These are phyloP conservation scores for Alligator sinensis DNA, from an alignment of 2,113 vertebrate genomes.

Conservation along the genomic window DNA sequence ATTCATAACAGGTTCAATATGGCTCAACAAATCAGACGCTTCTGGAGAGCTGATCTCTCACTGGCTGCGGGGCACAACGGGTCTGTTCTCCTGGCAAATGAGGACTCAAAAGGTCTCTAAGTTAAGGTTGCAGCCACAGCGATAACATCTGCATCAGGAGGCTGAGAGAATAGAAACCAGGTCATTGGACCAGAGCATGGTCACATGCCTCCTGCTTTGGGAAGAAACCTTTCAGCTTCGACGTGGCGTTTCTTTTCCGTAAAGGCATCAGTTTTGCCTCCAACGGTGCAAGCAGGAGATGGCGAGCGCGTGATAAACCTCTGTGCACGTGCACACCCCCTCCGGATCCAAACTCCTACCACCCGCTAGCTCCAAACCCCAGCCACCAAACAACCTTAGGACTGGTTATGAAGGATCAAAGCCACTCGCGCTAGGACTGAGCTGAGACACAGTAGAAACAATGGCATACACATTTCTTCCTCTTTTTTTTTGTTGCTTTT, in stretches of 20 bases:
- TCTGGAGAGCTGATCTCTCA: neutral
- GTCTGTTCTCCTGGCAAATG: neutral
- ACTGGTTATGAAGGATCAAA: fast-evolving
- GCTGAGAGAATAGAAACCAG: neutral
- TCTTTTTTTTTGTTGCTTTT: neutral
- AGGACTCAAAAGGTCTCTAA: neutral
- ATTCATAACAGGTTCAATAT: neutral
- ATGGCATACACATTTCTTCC: neutral
- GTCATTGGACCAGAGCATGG: neutral
- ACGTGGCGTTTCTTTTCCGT: neutral
- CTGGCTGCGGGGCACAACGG: slow-evolving; percentile 17
- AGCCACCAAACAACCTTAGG: neutral
- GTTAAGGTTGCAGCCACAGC: neutral
- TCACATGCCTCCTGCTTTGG: slow-evolving; percentile 29
- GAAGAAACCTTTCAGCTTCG: fast-evolving
- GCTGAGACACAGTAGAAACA: neutral
- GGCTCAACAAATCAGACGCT: neutral
- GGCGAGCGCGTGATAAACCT: fast-evolving
- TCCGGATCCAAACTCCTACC: neutral
- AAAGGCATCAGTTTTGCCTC: neutral
- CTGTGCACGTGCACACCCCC: neutral
- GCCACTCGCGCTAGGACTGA: neutral
- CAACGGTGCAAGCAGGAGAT: neutral
- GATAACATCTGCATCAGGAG: neutral
- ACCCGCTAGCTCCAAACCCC: neutral